Conservation (phyloP, 2,797 vertebrate genomes). For the Nannoperca obscura region DNA sequence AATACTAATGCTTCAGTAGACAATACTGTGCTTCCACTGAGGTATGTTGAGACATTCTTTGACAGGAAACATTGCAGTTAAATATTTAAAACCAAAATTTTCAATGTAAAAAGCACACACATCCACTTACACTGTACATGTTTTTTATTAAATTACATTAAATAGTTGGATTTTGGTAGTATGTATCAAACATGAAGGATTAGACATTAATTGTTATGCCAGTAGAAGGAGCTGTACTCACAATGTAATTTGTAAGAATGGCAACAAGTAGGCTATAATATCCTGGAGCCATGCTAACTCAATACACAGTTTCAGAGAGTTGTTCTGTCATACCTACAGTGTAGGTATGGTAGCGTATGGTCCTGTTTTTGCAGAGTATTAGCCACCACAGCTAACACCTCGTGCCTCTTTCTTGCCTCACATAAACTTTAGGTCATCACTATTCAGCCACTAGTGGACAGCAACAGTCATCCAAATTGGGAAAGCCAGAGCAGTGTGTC, state of each 20-base stretch:
- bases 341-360: neutral
- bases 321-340: neutral
- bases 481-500: conserved; percentile 48
- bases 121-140: neutral
- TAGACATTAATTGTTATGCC: neutral
- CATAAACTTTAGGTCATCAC: conserved; percentile 19
- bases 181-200: neutral
- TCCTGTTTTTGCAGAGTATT: neutral
- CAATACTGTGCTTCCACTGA: neutral
- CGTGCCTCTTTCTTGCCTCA: conserved; percentile 7
- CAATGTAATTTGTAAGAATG: neutral
- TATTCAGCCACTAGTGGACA: conserved; percentile 9
- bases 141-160: too few species aligned
- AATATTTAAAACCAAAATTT: neutral
- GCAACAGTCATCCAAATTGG: conserved; percentile 16
- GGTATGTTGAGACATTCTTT: neutral
- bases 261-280: neutral
- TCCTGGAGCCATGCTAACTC: neutral
- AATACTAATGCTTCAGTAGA: neutral
- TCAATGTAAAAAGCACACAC: neutral
- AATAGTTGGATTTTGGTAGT: neutral
- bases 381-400: neutral
- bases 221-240: neutral
- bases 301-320: neutral
- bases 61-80: neutral